These are phyloP conservation scores for Champsocephalus gunnari DNA, from an alignment of 2,797 vertebrate species.

Conservation along the genomic window DNA sequence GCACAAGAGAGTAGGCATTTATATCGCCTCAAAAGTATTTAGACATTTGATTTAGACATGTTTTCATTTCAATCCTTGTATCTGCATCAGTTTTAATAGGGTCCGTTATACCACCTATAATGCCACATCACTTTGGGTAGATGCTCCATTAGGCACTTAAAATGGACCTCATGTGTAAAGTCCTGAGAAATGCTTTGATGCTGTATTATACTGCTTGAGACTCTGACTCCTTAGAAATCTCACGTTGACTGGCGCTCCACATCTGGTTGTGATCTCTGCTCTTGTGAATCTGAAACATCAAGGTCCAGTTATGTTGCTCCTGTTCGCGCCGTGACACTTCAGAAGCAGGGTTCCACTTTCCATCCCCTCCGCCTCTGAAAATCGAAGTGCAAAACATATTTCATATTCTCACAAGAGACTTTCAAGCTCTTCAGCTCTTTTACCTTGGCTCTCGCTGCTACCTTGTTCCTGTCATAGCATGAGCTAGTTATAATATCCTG, in stretches of 20 bases:
- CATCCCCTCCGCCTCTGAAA: conserved; percentile 29
- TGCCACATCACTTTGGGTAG: neutral
- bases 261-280: conserved; percentile 27
- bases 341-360: conserved; percentile 16
- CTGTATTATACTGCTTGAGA: conserved; percentile 6
- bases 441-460: conserved; percentile 35
- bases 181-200: conserved; percentile 17
- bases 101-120: neutral
- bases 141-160: conserved; percentile 12
- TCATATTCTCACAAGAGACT: conserved; percentile 44
- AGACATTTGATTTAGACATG: neutral
- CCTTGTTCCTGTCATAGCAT: conserved; percentile 21
- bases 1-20: neutral
- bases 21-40: conserved; percentile 4
- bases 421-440: conserved; percentile 19
- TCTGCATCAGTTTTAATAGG: neutral
- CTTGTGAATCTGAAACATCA: conserved; percentile 31
- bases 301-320: neutral
- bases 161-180: conserved; percentile 20
- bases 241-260: conserved; percentile 2
- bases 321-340: neutral
- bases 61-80: neutral
- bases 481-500: conserved; percentile 26
- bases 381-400: conserved; percentile 43
- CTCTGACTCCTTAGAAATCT: conserved; percentile 10